A percentile compares a stretch with the other conserved stretches of the same genome.
Conservation (phyloP, 2,797 vertebrate genomes). For the Microctenopoma stevenorrisi region DNA sequence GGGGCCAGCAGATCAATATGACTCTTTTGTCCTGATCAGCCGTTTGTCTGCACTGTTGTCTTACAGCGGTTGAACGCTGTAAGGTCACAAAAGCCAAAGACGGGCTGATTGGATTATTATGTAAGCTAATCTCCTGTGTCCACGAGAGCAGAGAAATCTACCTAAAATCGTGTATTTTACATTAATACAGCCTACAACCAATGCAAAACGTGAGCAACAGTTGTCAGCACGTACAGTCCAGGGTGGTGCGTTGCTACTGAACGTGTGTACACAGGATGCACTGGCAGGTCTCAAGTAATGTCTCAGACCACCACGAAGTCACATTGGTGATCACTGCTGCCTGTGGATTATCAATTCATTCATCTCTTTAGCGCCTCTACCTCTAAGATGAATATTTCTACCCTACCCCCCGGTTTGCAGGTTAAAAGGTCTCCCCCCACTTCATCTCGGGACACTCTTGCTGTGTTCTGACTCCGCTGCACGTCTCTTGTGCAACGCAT, state of each 20-base stretch:
- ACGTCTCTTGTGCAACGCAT: conserved; percentile 32
- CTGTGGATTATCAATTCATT: conserved; percentile 59
- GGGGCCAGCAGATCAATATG: conserved; percentile 31
- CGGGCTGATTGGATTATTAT: conserved; percentile 51
- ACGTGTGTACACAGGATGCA: too few species aligned
- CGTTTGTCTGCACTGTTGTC: conserved; percentile 2
- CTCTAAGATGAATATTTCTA: conserved; percentile 47
- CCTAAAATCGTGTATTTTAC: conserved; percentile 21
- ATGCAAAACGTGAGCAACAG: not conserved
- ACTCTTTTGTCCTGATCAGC: conserved; percentile 36
- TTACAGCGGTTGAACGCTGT: conserved; percentile 13
- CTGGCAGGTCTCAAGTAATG: too few species aligned
- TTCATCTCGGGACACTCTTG: conserved; percentile 16
- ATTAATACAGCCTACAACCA: conserved; percentile 1
- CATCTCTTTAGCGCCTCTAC: conserved; percentile 59
- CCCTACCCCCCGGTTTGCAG: not conserved
- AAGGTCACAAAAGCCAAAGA: conserved; percentile 40
- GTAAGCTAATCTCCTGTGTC: conserved; percentile 14
- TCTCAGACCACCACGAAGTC: too few species aligned
- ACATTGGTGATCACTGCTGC: conserved; percentile 44
- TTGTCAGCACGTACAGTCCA: too few species aligned
- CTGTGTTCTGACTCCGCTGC: conserved; percentile 5
- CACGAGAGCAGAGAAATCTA: conserved; percentile 25
- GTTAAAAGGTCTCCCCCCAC: conserved; percentile 27
- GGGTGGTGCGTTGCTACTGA: too few species aligned